A percentile compares a stretch with the other conserved stretches of the same genome.
Evolutionary conservation across 2,888 invertebrate species (phyloP).

Genomic region (Drosophila trichaetosa): DNA sequence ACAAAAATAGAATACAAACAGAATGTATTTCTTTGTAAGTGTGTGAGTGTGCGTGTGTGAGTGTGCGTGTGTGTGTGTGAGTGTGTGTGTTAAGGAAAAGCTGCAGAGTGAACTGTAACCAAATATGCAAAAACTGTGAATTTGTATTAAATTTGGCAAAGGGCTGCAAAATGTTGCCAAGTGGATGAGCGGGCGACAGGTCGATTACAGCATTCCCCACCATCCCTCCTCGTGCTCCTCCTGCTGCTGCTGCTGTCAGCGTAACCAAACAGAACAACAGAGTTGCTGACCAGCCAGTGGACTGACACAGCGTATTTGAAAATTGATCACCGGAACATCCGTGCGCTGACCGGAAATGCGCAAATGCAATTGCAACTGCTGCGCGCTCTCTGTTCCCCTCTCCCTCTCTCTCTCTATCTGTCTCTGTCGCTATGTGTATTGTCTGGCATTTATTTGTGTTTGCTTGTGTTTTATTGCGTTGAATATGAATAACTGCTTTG

Average conservation of each 20-base stretch:
- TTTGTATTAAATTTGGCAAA: conserved; percentile 68
- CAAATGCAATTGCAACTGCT: conserved; percentile 72
- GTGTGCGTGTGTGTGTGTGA: conserved; percentile 4
- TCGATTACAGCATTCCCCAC: conserved; percentile 36
- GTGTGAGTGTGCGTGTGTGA: no score
- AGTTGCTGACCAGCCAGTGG: conserved; percentile 45
- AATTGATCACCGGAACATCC: conserved; percentile 80
- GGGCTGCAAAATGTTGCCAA: conserved; percentile 49
- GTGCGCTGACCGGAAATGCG: conserved; percentile 78
- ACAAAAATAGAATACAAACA: conserved; percentile 37
- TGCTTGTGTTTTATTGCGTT: conserved; percentile 16
- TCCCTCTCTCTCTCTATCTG: neutral
- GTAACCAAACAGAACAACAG: conserved; percentile 33
- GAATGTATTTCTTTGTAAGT: neutral
- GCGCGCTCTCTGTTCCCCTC: conserved; percentile 4
- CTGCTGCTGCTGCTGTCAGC: neutral
- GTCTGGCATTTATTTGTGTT: conserved; percentile 7
- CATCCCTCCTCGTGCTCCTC: neutral
- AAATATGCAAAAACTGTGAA: conserved; percentile 71
- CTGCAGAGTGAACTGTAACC: conserved; percentile 38
- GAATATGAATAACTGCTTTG: conserved; percentile 58
- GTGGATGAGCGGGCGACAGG: conserved; percentile 60
- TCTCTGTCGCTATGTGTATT: conserved; percentile 11
- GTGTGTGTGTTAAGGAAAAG: conserved; percentile 26
- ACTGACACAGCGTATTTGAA: conserved; percentile 77